Evolutionary conservation across 2,888 invertebrate species (phyloP).

Genomic region (Caradrina clavipalpis): DNA sequence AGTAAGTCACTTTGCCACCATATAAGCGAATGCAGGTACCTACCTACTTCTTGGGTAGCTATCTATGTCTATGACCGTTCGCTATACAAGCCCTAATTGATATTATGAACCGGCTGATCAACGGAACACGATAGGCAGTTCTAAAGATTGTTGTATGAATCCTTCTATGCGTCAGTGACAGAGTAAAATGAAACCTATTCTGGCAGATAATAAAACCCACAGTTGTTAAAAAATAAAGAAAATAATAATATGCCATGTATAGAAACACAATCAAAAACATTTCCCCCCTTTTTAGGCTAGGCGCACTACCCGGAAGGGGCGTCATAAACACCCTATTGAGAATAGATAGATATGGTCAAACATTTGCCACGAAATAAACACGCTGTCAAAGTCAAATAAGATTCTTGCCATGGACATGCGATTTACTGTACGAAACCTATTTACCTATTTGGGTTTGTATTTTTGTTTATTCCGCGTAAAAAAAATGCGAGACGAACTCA

Average conservation of each 20-base stretch:
- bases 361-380: not conserved
- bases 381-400: not conserved
- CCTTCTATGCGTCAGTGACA: constrained; percentile 2
- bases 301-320: too few species aligned
- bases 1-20: constrained; percentile 63
- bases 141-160: constrained; percentile 12
- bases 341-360: not conserved
- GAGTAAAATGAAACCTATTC: not conserved
- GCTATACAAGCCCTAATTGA: constrained; percentile 48
- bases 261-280: too few species aligned
- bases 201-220: not conserved
- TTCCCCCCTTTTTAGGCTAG: too few species aligned
- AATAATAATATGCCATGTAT: not conserved
- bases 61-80: constrained; percentile 13
- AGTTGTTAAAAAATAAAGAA: not conserved
- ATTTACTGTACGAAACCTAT: too few species aligned
- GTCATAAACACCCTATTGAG: not conserved
- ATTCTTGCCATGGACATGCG: too few species aligned
- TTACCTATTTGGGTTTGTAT: too few species aligned
- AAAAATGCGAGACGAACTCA: too few species aligned
- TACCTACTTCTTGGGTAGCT: constrained; percentile 17
- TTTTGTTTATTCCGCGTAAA: too few species aligned
- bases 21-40: constrained; percentile 57
- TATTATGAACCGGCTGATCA: constrained; percentile 41
- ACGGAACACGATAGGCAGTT: constrained; percentile 13